Evolutionary conservation across 2,888 invertebrate genomes (phyloP), one percentile per base, ranked within the genome.

Genomic region (Drosophila stalkeri): DNA sequence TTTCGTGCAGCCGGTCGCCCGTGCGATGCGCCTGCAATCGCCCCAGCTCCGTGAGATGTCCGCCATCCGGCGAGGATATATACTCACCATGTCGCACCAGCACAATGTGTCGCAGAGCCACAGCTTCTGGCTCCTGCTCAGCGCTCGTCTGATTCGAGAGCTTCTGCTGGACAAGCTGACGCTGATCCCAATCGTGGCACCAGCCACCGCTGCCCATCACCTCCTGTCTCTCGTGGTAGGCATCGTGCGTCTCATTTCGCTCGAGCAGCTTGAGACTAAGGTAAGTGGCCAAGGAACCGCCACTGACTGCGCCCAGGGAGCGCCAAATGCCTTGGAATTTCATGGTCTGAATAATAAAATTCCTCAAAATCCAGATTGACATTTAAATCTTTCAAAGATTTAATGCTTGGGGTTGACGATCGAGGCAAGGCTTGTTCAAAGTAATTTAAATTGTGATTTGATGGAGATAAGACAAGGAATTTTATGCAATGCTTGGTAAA

Each of bases 11-110:
- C 20, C 99, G 94, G 81, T 95, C 93, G 0, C 99, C 99, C 0
- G 99, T 97, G 33, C 95, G 92, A 43, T 95, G 95, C 0, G 99
- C 99, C 94, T 99, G 99, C 69, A 95, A 61, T 75, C 93, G 93
- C 95, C 98, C 98, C 72, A 98, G 93, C 23, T 95, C 94, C 0
- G 99, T 99, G 8, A 99, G 94, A 84, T 96, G 94, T 18, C 97
- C 96, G 16, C 94, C 93, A 89, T 98, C 98, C 2, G 94, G 94
- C 43, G 95, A 94, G 52, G 96, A 92, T 83, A 97, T 95, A 92
- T 99, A 99, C 92, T 99, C 99, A 0, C 99, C 99, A 93, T 99
- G 99, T 44, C 99, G 94, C 71, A 99, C 96, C 37, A 99, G 94
- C 79, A 99, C 95, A 67, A 99, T 93, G 92, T 99, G 97, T 18